phyloP scores from a whole-genome alignment of 2,797 vertebrate species.

The Danionella dracula region DNA sequence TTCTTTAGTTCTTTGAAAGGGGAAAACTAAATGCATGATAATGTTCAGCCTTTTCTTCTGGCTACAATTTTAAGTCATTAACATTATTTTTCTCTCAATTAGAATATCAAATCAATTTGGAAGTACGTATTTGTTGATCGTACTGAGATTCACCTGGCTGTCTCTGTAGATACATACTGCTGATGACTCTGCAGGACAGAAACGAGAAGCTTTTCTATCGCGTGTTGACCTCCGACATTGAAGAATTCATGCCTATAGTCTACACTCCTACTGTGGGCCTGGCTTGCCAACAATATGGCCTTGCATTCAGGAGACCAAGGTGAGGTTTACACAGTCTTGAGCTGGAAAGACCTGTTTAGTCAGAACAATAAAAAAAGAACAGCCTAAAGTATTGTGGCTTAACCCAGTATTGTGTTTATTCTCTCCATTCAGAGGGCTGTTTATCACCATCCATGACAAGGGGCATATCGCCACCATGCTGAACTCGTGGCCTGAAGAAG shows the following conservation, averaged over 20 bases:
- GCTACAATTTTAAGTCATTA: no score
- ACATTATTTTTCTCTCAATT: no score
- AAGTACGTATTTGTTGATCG: no score
- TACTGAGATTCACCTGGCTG: neutral
- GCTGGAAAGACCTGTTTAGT: neutral
- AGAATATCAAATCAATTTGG: no score
- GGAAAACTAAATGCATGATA: no score
- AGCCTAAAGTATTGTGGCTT: no score
- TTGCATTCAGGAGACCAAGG: constrained; percentile 96
- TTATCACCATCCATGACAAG: constrained; percentile 95
- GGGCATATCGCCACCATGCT: constrained; percentile 93
- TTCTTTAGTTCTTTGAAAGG: no score
- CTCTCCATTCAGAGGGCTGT: constrained; percentile 79
- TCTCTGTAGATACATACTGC: constrained; percentile 83
- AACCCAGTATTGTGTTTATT: neutral
- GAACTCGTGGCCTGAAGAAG: constrained; percentile 93
- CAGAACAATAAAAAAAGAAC: no score
- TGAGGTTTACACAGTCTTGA: constrained; percentile 53
- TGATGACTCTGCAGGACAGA: constrained; percentile 97
- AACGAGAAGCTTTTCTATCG: constrained; percentile 98
- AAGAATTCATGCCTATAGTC: constrained; percentile 96
- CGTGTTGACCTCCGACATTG: constrained; percentile 87
- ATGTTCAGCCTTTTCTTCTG: no score
- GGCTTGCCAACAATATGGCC: constrained; percentile 94
- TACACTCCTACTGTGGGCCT: constrained; percentile 95